phyloP scores from a whole-genome alignment of 1,140 invertebrate species.

The Drosophila asahinai region DNA sequence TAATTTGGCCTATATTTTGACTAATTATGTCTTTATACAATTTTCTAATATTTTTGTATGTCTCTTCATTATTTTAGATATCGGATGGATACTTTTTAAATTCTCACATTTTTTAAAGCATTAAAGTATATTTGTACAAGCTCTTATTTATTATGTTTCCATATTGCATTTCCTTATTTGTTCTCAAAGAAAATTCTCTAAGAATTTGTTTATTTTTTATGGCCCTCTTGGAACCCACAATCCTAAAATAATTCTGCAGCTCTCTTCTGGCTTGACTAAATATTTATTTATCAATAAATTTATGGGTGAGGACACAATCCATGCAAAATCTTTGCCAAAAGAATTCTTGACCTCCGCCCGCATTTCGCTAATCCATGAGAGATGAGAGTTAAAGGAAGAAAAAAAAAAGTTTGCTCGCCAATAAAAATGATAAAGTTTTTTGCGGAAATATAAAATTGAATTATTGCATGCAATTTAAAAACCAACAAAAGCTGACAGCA shows the following conservation, averaged over 20 bases:
- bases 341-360: constrained; percentile 32
- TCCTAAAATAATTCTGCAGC: constrained; percentile 9
- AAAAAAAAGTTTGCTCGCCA: constrained; percentile 53
- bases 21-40: no score
- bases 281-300: constrained; percentile 39
- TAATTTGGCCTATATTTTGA: neutral
- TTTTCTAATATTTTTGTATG: neutral
- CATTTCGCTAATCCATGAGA: constrained; percentile 30
- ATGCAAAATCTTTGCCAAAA: constrained; percentile 52
- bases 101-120: no score
- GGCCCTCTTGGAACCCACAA: neutral
- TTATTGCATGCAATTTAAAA: constrained; percentile 84
- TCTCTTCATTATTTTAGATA: no score
- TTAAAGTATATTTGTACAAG: neutral
- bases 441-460: constrained; percentile 85
- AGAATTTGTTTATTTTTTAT: neutral
- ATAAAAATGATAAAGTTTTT: constrained; percentile 81
- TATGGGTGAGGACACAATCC: constrained; percentile 1
- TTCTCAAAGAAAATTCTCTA: neutral
- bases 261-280: constrained; percentile 21
- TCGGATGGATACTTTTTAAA: no score
- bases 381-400: neutral
- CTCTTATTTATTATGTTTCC: neutral
- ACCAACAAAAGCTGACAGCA: constrained; percentile 80
- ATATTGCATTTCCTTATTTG: neutral